Base-by-base conservation (phyloP, 2,113 vertebrate genomes). In the Thomomys bottae region DNA sequence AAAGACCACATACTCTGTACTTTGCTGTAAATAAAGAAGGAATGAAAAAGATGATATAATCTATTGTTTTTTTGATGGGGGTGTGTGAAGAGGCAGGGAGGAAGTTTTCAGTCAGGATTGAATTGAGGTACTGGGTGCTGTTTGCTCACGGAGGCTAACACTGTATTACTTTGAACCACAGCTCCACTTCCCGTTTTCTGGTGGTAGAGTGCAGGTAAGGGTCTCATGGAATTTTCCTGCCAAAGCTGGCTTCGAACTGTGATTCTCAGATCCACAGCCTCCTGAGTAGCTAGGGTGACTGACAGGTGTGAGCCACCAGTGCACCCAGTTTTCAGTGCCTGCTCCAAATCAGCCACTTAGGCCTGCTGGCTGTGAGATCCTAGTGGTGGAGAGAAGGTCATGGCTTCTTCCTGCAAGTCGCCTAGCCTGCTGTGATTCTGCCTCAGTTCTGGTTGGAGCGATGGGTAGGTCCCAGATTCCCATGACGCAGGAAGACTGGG, bases 1-100 rank as follows among this genome's bases (percentile, higher is more conserved):
- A 15, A 54, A 54, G 49, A 54, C 86, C 73, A 61, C 64, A 5
- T 61, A 6, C 36, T 83, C 49, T 96, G 95, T 97, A 92, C 91
- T 89, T 93, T 57, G 87, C 91, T 97, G 88, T 96, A 95, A 97
- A 97, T 97, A 97, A 97, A 97, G 82, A 94, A 42, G 32, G 38
- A 80, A 87, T 36, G 15, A 26, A 84, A 88, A 87, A 68, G 71
- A 87, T 6, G 30, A 87, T 6, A 24, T 40, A 8, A 54, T 2
- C 57, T 84, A 15, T 77, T 28, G 76, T 54, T 59, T 54, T 54
- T 54, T 54, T 54, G n/a, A n/a, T n/a, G n/a, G n/a, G n/a, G n/a
- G n/a, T n/a, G n/a, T n/a, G n/a, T n/a, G n/a, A n/a, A n/a, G n/a
- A n/a, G n/a, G n/a, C n/a, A n/a, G n/a, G n/a, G n/a, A n/a, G n/a